Percentiles rank a stretch among this genome's conserved stretches.
Conservation (phyloP, 2,888 invertebrate genomes). For the Polymixis flavicincta region DNA sequence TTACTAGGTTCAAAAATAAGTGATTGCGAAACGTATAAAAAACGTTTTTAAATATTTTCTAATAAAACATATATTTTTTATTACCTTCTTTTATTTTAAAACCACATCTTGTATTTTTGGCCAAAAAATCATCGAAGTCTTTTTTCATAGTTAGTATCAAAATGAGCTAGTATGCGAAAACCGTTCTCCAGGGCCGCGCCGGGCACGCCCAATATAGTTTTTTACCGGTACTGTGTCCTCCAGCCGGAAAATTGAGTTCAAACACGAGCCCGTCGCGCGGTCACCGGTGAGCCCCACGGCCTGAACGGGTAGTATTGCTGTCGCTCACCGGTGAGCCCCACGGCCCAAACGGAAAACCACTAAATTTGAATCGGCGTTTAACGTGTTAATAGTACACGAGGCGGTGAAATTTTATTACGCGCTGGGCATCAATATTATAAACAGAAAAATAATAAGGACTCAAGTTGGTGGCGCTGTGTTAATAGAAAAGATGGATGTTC, state of each 20-base stretch:
- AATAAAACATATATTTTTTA: conserved; percentile 30
- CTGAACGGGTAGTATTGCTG: no score
- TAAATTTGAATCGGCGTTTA: no score
- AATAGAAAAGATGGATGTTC: no score
- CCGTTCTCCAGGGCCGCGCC: conserved; percentile 47
- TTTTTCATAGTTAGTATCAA: conserved; percentile 37
- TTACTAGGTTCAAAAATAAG: no score
- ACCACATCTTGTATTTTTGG: conserved; percentile 28
- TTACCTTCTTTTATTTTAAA: conserved; percentile 30
- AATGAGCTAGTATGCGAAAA: conserved; percentile 36
- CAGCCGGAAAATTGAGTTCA: conserved; percentile 48
- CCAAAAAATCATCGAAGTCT: conserved; percentile 34
- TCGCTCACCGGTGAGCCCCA: no score
- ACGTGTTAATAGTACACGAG: no score
- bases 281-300: conserved; percentile 46
- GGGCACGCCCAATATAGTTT: conserved; percentile 51
- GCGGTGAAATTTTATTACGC: no score
- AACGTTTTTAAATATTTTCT: conserved; percentile 17
- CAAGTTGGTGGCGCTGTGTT: no score
- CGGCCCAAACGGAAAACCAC: neutral
- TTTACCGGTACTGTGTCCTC: conserved; percentile 14
- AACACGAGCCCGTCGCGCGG: conserved; percentile 12
- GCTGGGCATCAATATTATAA: no score
- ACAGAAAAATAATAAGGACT: no score
- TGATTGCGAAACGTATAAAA: neutral